Base-by-base conservation (phyloP, 1,140 invertebrate species). In the Saccostrea cuccullata region DNA sequence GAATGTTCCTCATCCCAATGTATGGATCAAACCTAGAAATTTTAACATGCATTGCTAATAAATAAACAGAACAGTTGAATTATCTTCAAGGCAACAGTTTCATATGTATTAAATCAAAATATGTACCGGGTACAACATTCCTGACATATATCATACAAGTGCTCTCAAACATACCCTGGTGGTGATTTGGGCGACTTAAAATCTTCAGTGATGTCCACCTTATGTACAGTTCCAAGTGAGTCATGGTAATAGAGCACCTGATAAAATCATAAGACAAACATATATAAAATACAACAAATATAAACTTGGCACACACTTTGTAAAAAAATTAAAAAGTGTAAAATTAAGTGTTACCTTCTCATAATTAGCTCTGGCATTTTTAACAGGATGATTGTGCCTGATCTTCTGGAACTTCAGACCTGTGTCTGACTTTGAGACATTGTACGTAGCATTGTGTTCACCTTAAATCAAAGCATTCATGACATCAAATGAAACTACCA, bases 391-490 rank as follows among this genome's bases (percentile, higher is more conserved):
- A 55, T 84, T 55, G 58, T 87, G 87, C 82, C 89, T 77, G 40
- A 87, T 64, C 82, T 91, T 91, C 70, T 86, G 89, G 85, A 91
- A 91, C 23, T 73, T 83, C 26, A 85, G 58, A 26, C 91, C 91
- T 26, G 85, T 83, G 6, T 84, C 20, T 8, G 70, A 86, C 20
- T 87, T 84, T 23, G 85, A 55, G 55, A 89, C 90, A 6, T 73
- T 86, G 77, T 91, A 91, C 0, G 89, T 88, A 40, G 91, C 89
- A 84, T 91, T 89, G 60, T 91, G 91, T 8, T 70, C 82, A 55
- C 91, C 91, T 91, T 36, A 26, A 77, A 77, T 36, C 12, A 77
- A 77, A 40, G 15, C n/a, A 20, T 64, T n/a, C 6, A 64, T 64
- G 17, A 64, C 47, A 9, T 47, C 47, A 47, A 47, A 47, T 47